A percentile compares a stretch with the other conserved stretches of the same genome.
Evolutionary conservation across 2,888 invertebrate species (phyloP).

Genomic region (Pseudococcus jackbeardsleyi): DNA sequence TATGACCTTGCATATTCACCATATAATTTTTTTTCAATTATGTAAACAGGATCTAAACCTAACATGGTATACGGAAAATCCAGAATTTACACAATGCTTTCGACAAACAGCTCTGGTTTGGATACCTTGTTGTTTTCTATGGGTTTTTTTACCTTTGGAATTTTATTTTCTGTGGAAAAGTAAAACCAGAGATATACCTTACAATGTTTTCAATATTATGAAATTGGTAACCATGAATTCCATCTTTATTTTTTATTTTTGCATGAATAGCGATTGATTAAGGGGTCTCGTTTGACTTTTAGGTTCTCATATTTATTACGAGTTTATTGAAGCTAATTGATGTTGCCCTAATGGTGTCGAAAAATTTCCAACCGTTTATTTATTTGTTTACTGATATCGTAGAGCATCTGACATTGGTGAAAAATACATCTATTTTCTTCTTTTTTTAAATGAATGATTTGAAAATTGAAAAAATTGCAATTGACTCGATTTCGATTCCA

Average conservation of each 20-base stretch:
- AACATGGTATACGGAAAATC: conserved; percentile 86
- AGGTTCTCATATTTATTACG: background rate
- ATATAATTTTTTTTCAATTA: background rate
- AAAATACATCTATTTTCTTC: background rate
- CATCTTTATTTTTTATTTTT: background rate
- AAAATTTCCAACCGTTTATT: background rate
- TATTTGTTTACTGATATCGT: background rate
- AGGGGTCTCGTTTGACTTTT: background rate
- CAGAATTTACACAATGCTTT: conserved; percentile 91
- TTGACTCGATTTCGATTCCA: conserved; percentile 69
- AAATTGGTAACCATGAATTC: conserved; percentile 73
- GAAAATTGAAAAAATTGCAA: background rate
- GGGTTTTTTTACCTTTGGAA: conserved; percentile 82
- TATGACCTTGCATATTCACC: background rate
- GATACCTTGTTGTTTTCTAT: conserved; percentile 88
- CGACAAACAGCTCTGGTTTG: conserved; percentile 91
- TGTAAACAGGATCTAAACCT: conserved; percentile 78
- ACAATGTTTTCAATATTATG: conserved; percentile 78
- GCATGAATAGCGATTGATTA: background rate
- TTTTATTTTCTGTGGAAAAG: conserved; percentile 82
- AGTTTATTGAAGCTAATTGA: background rate
- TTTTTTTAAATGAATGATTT: background rate
- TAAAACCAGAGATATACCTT: conserved; percentile 82
- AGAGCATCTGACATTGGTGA: background rate
- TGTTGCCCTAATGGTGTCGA: background rate